Base-by-base conservation (phyloP, 2,113 vertebrate genomes). In the Calyptomena viridis region DNA sequence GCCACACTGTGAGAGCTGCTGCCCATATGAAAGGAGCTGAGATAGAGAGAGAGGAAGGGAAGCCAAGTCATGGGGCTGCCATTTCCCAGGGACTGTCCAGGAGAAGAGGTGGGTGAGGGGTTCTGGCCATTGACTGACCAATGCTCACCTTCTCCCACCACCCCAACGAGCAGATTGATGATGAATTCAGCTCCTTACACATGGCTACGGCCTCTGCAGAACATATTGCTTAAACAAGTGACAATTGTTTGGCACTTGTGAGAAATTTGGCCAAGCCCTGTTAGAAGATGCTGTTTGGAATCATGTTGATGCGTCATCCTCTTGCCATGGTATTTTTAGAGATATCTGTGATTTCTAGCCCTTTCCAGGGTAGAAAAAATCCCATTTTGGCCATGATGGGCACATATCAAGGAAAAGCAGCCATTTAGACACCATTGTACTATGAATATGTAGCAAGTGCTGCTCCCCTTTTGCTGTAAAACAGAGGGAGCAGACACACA, bases 311-410 rank as follows among this genome's bases (percentile, higher is more conserved):
- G 73, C 2, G 5, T 78, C 89, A 93, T 78, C 60, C 60, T 55
- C 64, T 78, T 71, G 53, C 64, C 56, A 44, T 3, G 5, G 56
- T 82, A 91, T 72, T 95, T 97, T 96, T 84, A 95, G 88, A 81
- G 66, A 8, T 59, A 52, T 42, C 46, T 74, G 47, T 59, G 60
- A 78, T 92, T 96, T 87, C 64, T 22, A 81, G 77, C 25, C 31
- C 49, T 82, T 78, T 47, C 69, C 12, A 5, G 11, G 23, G 44
- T 39, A 78, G 66, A 49, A 85, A 81, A 78, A 52, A 55, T 50
- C 49, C 42, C 9, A 12, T 56, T 75, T 68, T 53, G 58, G 66
- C 62, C 81, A 72, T 11, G 52, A 82, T 22, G 25, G 30, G 35
- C n/a, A 71, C 25, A 40, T 7, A 46, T 44, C 49, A 84, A 94